Evolutionary conservation across 1,140 invertebrate genomes (phyloP).

Genomic region (Carposina sasakii): DNA sequence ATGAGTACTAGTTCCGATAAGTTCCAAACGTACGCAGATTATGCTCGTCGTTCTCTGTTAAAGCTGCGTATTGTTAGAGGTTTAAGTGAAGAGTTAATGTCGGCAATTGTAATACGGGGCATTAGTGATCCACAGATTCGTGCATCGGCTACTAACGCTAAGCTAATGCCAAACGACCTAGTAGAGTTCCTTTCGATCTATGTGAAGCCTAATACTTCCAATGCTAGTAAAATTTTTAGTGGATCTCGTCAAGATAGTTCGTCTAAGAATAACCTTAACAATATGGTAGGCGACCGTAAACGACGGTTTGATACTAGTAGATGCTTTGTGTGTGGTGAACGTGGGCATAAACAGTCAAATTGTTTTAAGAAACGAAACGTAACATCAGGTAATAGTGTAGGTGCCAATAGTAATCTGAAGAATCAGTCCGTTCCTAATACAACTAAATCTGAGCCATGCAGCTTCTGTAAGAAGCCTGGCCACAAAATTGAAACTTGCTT

Average conservation of each 20-base stretch:
- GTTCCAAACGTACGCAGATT: constrained; percentile 9
- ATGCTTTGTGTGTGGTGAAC: constrained; percentile 2
- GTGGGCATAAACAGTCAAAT: background rate
- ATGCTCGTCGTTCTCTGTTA: constrained; percentile 8
- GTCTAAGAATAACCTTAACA: background rate
- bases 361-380: background rate
- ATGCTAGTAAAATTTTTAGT: background rate
- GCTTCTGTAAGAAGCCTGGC: constrained; percentile 9
- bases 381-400: background rate
- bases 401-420: background rate
- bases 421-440: background rate
- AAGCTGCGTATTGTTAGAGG: constrained; percentile 3
- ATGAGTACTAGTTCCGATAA: constrained; percentile 9
- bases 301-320: background rate
- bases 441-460: constrained; percentile 5
- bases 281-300: background rate
- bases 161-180: background rate
- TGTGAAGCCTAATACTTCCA: constrained; percentile 1
- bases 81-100: constrained; percentile 6
- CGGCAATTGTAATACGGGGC: constrained; percentile 2
- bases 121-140: constrained; percentile 1
- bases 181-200: constrained; percentile 6
- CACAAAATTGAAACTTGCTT: constrained; percentile 11
- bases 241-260: background rate
- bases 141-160: background rate